Base-by-base conservation (phyloP, 1,140 invertebrate genomes). In the Neotoxoptera formosana region DNA sequence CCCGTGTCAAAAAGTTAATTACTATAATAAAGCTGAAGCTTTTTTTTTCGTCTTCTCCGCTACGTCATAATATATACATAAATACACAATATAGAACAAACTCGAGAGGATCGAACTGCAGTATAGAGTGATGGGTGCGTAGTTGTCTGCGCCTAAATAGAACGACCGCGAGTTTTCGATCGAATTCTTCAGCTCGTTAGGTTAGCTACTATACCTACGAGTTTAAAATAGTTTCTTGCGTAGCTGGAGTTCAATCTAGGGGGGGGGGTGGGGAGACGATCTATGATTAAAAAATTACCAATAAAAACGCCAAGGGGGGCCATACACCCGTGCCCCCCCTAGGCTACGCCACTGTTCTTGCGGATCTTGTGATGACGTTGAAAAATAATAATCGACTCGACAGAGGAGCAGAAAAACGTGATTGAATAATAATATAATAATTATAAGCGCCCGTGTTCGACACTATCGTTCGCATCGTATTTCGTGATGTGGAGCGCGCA, bases 1-100 rank as follows among this genome's bases (percentile, higher is more conserved):
- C 86, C 86, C 86, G 86, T 88, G 86, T 88, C 86, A 88, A 88
- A 88, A 88, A 88, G 86, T 48, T 88, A 48, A 88, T 88, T 88
- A 88, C 30, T 48, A 17, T 45, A n/a, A 76, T 45, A n/a, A 76
- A 76, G 30, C 60, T 76, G 6, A 67, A 67, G 60, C 25, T 67
- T 76, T 76, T 76, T 76, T 53, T 76, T 76, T 76, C 60, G 14
- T 76, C 60, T 76, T 20, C 1, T 34, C 60, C 4, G 21, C 51
- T 51, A 23, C 7, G 21, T 21, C 17, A 53, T 53, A 53, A 53
- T 53, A 17, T 14, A n/a, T 20, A n/a, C 30, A 76, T 76, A 76
- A 53, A 7, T 53, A 53, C 21, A 53, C 21, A 21, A 21, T 1
- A 76, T 76, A n/a, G n/a, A n/a, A 76, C n/a, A 17, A n/a, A 0